Conservation (phyloP, 64 coral and sea anemone genomes). For the Anthopleura sola region DNA sequence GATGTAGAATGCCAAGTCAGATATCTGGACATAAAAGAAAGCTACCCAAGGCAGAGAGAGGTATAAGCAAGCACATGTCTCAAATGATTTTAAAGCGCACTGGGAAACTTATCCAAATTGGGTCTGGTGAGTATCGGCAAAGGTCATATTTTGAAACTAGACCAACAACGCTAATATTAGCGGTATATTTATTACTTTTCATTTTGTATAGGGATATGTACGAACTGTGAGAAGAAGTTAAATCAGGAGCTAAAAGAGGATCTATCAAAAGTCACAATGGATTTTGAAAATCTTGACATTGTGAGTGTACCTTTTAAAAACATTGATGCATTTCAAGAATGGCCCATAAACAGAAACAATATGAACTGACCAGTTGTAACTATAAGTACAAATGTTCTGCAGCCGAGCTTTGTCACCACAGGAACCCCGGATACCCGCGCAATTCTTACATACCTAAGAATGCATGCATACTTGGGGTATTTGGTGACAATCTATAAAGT, state of each 20-base stretch:
- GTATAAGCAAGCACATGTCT: constrained; percentile 3
- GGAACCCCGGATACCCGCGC: too few relatives aligned
- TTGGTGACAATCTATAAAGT: too few relatives aligned
- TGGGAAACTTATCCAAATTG: constrained; percentile 37
- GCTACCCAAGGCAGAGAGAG: constrained; percentile 20
- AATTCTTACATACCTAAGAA: not conserved
- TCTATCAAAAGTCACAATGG: too few relatives aligned
- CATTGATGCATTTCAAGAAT: too few relatives aligned
- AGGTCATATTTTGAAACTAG: not conserved
- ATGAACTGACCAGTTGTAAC: too few relatives aligned
- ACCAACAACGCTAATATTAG: too few relatives aligned
- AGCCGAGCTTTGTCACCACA: not conserved
- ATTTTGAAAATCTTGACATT: too few relatives aligned
- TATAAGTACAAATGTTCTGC: too few relatives aligned
- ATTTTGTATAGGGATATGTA: not conserved
- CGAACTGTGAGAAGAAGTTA: constrained; percentile 12
- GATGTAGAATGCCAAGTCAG: constrained; percentile 21
- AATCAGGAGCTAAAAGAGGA: not conserved
- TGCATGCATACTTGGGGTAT: not conserved
- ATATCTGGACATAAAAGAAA: constrained; percentile 18
- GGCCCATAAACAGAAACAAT: too few relatives aligned
- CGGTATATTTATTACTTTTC: not conserved
- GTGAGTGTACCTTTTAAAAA: too few relatives aligned
- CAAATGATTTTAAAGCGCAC: constrained; percentile 17
- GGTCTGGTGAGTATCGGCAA: constrained; percentile 29